phyloP scores from a whole-genome alignment of 2,113 vertebrate species.

The Labeo catla region DNA sequence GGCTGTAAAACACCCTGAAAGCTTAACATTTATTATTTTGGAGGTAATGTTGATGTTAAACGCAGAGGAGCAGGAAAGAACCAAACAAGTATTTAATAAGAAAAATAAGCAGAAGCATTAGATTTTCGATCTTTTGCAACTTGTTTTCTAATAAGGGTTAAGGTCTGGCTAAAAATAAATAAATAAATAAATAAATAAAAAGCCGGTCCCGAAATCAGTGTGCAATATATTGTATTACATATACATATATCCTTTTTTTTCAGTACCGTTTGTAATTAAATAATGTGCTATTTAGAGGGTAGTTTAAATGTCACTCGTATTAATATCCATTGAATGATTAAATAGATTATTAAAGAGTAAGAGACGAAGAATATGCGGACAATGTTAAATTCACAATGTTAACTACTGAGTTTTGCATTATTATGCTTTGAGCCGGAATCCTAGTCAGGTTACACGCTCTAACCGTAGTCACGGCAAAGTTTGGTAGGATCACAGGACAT shows the following conservation, averaged over 20 bases:
- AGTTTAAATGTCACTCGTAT: not conserved
- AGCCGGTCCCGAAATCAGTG: not conserved
- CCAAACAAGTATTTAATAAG: not conserved
- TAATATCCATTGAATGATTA: not conserved
- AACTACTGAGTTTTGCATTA: not conserved
- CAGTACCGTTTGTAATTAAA: not conserved
- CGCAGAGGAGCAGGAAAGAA: not conserved
- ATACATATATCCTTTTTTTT: not conserved
- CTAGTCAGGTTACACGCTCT: not conserved
- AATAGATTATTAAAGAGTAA: not conserved
- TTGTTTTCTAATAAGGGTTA: not conserved
- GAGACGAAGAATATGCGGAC: too few relatives aligned
- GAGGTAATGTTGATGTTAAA: not conserved
- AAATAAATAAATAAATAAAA: not conserved
- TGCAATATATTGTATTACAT: not conserved
- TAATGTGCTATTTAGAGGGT: not conserved
- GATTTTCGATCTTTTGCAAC: not conserved
- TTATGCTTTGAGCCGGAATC: not conserved
- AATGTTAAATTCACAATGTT: not conserved
- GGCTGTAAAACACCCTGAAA: constrained; percentile 22
- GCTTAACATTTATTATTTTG: constrained; percentile 15
- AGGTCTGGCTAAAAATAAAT: not conserved
- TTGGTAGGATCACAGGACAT: not conserved
- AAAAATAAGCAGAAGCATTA: not conserved
- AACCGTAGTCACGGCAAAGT: not conserved